These are phyloP conservation scores for Azemiops feae DNA, from an alignment of 2,113 vertebrate genomes.

Conservation along the genomic window DNA sequence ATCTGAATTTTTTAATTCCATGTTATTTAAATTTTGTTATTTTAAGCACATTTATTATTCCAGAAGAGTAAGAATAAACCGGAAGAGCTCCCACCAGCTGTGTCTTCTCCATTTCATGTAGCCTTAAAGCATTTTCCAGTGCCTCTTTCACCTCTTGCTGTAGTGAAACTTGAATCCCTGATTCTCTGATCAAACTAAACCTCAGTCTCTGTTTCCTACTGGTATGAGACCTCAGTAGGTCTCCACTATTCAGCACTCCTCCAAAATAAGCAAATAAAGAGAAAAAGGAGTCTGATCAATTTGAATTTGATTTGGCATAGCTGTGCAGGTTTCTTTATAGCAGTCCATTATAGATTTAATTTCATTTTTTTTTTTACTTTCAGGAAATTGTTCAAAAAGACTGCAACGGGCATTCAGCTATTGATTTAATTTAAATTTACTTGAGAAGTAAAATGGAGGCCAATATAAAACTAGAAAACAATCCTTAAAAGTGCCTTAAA, in stretches of 20 bases:
- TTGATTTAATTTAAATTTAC: neutral
- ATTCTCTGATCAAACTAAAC: constrained; percentile 49
- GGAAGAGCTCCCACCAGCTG: constrained; percentile 42
- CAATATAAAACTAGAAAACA: neutral
- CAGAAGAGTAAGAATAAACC: neutral
- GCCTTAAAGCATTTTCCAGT: constrained; percentile 45
- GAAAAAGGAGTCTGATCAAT: constrained; percentile 13
- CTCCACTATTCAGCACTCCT: constrained; percentile 13
- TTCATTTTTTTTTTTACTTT: constrained; percentile 28
- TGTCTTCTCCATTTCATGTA: constrained; percentile 53
- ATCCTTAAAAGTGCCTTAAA: neutral
- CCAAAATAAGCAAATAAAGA: constrained; percentile 52
- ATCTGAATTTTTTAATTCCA: neutral
- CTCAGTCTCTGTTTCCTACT: constrained; percentile 25
- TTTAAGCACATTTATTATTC: constrained; percentile 7
- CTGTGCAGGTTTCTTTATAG: constrained; percentile 32
- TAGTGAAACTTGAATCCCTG: constrained; percentile 51
- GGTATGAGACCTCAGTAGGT: constrained; percentile 15
- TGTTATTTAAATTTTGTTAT: constrained; percentile 12
- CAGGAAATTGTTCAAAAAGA: neutral
- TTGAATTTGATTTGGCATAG: constrained; percentile 43
- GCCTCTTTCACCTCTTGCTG: constrained; percentile 48
- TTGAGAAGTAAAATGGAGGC: neutral
- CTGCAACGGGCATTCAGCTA: neutral
- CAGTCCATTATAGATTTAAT: constrained; percentile 27